These are phyloP conservation scores for Siphamia tubifer DNA, from an alignment of 2,113 vertebrate species.

Conservation along the genomic window DNA sequence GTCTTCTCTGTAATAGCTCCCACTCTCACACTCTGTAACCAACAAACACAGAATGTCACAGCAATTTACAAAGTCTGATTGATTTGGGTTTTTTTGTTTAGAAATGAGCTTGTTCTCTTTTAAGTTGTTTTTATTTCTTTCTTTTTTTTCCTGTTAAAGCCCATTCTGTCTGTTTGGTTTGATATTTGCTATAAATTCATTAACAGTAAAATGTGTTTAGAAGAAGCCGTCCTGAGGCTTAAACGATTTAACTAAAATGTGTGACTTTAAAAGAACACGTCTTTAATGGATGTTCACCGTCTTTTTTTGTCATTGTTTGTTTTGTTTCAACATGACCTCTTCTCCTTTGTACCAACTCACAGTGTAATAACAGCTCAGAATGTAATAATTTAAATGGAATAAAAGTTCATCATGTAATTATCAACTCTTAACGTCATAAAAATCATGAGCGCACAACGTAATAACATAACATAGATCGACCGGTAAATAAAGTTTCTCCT, in stretches of 20 bases:
- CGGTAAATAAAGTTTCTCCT: no score
- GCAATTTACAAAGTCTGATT: conserved; percentile 53
- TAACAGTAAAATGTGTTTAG: not conserved
- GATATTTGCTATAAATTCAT: conserved; percentile 27
- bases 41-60: conserved; percentile 26
- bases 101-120: conserved; percentile 10
- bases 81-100: conserved; percentile 24
- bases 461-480: no score
- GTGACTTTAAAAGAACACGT: conserved; percentile 2
- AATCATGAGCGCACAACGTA: no score
- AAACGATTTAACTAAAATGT: not conserved
- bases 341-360: no score
- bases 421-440: no score
- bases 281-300: conserved; percentile 1
- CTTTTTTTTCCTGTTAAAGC: not conserved
- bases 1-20: not conserved
- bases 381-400: no score
- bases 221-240: not conserved
- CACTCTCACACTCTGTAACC: conserved; percentile 15
- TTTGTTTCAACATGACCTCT: not conserved
- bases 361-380: no score
- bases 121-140: no score
- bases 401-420: no score
- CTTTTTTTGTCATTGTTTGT: not conserved
- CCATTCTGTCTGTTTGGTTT: conserved; percentile 17